phyloP scores from a whole-genome alignment of 1,140 invertebrate genomes.

The Hetaerina americana region DNA sequence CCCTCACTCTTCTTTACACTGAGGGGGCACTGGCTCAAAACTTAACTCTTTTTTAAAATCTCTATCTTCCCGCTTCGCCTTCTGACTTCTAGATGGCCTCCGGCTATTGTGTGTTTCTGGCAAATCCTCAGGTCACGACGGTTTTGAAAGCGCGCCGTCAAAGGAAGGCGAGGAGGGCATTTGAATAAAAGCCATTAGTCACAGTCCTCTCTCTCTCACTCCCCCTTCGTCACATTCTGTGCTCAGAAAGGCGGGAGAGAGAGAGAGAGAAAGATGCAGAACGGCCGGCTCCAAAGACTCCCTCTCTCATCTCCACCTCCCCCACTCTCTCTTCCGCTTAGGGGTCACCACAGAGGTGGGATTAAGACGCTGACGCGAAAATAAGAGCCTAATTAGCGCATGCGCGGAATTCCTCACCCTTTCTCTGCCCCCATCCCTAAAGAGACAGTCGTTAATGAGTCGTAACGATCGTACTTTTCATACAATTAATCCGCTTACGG shows the following conservation, averaged over 20 bases:
- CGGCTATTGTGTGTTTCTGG: no score
- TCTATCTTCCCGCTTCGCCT: no score
- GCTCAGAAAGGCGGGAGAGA: no score
- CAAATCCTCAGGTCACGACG: neutral
- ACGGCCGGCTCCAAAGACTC: neutral
- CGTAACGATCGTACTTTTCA: neutral
- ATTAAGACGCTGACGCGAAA: neutral
- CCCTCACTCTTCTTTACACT: no score
- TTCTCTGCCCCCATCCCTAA: neutral
- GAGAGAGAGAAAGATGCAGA: no score
- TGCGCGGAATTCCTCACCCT: neutral
- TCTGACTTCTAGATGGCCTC: no score
- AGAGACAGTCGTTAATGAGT: neutral
- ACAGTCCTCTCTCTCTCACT: no score
- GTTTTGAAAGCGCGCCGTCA: neutral
- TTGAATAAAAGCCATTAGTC: neutral
- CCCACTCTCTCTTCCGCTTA: no score
- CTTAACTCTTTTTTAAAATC: no score
- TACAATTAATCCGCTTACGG: neutral
- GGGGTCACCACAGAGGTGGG: neutral
- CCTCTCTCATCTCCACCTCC: no score
- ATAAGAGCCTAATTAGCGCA: neutral
- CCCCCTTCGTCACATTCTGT: no score
- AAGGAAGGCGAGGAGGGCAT: neutral
- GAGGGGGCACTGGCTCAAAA: no score